Evolutionary conservation across 2,888 invertebrate genomes (phyloP).

Genomic region (Horisme vitalbata): DNA sequence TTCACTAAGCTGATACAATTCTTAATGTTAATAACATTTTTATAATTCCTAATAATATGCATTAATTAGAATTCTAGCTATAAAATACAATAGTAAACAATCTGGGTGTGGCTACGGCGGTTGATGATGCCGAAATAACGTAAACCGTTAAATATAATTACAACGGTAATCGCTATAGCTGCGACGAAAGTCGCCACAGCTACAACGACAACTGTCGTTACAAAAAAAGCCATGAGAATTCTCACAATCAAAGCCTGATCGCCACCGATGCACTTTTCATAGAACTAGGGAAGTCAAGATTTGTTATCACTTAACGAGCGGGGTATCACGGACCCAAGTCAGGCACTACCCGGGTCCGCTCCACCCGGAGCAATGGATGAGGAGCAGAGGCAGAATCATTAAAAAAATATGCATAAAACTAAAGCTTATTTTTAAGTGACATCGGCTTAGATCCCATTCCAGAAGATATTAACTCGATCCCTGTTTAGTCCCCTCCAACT

Average conservation of each 20-base stretch:
- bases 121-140: slow-evolving; percentile 51
- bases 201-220: background rate
- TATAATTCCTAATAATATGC: slow-evolving; percentile 79
- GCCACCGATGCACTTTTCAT: slow-evolving; percentile 27
- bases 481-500: slow-evolving; percentile 73
- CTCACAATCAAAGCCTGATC: slow-evolving; percentile 35
- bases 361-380: slow-evolving; percentile 17
- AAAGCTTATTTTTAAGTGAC: slow-evolving; percentile 26
- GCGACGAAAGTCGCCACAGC: slow-evolving; percentile 32
- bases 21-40: slow-evolving; percentile 80
- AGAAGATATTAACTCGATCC: slow-evolving; percentile 55
- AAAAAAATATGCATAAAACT: slow-evolving; percentile 30
- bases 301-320: slow-evolving; percentile 27
- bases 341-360: slow-evolving; percentile 22
- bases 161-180: slow-evolving; percentile 3
- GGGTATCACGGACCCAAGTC: slow-evolving; percentile 12
- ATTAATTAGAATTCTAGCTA: slow-evolving; percentile 82
- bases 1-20: slow-evolving; percentile 83
- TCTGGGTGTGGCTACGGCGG: slow-evolving; percentile 55
- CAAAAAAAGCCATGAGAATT: slow-evolving; percentile 40
- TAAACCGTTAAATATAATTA: slow-evolving; percentile 40
- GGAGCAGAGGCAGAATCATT: slow-evolving; percentile 25
- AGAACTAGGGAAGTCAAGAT: slow-evolving; percentile 29
- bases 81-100: slow-evolving; percentile 78
- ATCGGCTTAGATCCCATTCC: slow-evolving; percentile 48